Conservation (phyloP, 2,888 invertebrate genomes). For the Drosophila maculinotata region DNA sequence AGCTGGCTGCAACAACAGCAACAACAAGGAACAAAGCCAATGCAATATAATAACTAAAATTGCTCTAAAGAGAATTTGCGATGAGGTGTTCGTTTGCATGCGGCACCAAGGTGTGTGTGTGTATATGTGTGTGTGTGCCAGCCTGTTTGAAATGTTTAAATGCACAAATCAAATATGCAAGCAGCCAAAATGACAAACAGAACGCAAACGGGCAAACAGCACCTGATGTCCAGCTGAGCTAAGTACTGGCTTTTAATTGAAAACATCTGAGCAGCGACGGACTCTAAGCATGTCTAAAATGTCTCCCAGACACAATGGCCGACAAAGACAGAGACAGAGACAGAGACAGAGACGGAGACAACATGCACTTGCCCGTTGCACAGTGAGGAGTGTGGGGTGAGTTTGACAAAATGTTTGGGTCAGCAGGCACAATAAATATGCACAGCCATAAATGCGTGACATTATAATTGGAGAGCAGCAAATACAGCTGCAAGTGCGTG, state of each 20-base stretch:
- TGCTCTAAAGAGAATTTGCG: conserved; percentile 76
- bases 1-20: conserved; percentile 38
- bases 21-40: conserved; percentile 65
- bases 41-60: conserved; percentile 78
- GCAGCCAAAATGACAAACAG: conserved; percentile 63
- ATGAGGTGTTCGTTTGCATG: conserved; percentile 46
- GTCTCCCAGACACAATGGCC: conserved; percentile 28
- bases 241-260: conserved; percentile 65
- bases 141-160: conserved; percentile 76
- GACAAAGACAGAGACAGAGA: conserved; percentile 1
- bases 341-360: background rate
- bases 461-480: conserved; percentile 63
- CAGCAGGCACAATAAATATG: conserved; percentile 66
- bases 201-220: conserved; percentile 27
- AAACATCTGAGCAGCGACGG: conserved; percentile 48
- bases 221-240: conserved; percentile 66
- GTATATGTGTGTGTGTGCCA: background rate
- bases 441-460: conserved; percentile 68
- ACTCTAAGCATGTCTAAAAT: conserved; percentile 45
- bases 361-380: background rate
- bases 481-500: background rate
- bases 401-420: conserved; percentile 27
- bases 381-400: background rate
- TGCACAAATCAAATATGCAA: conserved; percentile 80
- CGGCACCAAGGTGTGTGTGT: background rate